Base-by-base conservation (phyloP, 2,113 vertebrate genomes). In the Speoplatyrhinus poulsoni region DNA sequence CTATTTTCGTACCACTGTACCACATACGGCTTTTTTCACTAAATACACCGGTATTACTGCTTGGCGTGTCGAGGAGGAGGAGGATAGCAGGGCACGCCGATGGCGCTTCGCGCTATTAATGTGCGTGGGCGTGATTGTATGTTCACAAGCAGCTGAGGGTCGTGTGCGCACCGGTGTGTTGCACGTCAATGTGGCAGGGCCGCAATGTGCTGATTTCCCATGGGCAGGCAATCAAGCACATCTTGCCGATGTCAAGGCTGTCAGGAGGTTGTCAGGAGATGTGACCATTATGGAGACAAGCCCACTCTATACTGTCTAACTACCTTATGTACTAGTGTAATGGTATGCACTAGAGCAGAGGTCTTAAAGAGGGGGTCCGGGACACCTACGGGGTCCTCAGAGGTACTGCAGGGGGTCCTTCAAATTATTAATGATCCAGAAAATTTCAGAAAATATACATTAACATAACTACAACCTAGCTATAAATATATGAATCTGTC, bases 1-100 rank as follows among this genome's bases (percentile, higher is more conserved):
- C 67, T 62, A 70, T 82, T 73, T 78, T 81, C 67, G 10, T 19
- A 1, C 63, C 62, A 62, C 12, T 55, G 67, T 60, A 41, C 76
- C 72, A 65, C 67, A 13, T 54, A 60, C 72, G 80, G 80, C 85
- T 82, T 79, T 68, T 80, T 79, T 65, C 75, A 74, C 71, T 80
- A 71, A 84, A 77, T 75, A 72, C 78, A 62, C 1, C 32, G 32
- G 78, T 85, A 88, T 89, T 85, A 87, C 65, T 65, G 72, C 26
- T 59, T 67, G 74, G 67, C 63, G 74, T 77, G 70, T 58, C 54
- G 62, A 72, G 69, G 72, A 77, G 71, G 70, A 78, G 26, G 26
- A 26, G 26, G 80, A 81, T 72, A 85, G 77, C 74, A 62, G 74
- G 58, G 62, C 71, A 71, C 47, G 16, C 41, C 54, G 70, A 76